phyloP scores from a whole-genome alignment of 2,113 vertebrate species.

The Otolemur garnettii region DNA sequence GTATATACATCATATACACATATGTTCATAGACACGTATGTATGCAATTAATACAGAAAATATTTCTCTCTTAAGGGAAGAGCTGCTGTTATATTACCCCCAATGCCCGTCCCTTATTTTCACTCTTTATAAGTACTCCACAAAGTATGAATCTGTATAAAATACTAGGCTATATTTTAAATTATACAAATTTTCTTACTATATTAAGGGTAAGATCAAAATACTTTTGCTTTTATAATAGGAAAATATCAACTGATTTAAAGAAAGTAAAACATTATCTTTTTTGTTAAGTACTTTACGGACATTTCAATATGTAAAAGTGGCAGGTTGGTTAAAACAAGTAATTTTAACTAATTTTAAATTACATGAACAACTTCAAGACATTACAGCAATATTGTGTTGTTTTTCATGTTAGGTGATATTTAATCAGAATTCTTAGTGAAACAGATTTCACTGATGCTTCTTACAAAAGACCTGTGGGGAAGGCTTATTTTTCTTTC shows the following conservation, averaged over 20 bases:
- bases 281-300: constrained; percentile 41
- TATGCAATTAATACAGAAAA: background rate
- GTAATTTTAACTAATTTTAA: constrained; percentile 13
- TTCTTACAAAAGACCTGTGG: background rate
- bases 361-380: background rate
- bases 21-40: background rate
- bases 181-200: background rate
- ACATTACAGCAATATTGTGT: background rate
- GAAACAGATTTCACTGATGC: background rate
- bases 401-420: background rate
- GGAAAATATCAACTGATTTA: background rate
- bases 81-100: background rate
- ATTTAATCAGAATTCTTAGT: background rate
- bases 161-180: constrained; percentile 6
- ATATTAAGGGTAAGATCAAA: background rate
- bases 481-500: background rate
- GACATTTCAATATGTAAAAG: background rate
- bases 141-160: background rate
- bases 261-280: background rate
- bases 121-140: background rate
- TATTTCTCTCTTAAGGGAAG: background rate
- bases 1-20: background rate
- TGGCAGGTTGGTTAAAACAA: background rate
- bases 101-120: background rate
- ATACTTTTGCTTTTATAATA: constrained; percentile 9